phyloP scores from a whole-genome alignment of 37 sponge, comb jelly and placozoan genomes.

The Aphrocallistes beatrix region DNA sequence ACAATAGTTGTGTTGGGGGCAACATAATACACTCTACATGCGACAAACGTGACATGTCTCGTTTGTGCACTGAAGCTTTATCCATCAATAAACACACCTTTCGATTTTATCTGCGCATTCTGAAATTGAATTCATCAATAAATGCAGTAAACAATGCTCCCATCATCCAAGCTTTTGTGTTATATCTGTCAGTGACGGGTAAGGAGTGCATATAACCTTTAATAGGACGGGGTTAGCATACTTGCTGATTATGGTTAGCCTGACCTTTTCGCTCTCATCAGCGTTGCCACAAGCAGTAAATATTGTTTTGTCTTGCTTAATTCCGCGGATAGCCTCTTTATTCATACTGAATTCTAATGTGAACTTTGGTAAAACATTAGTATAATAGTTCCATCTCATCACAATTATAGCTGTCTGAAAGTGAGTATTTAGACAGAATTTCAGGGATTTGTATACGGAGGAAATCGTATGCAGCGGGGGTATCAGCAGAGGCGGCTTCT shows the following conservation, averaged over 20 bases:
- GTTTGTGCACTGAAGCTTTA: slow-evolving; percentile 16
- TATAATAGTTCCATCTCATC: background rate
- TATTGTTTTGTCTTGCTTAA: slow-evolving; percentile 18
- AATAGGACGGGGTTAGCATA: slow-evolving; percentile 7
- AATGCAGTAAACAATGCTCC: slow-evolving; percentile 13
- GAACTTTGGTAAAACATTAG: background rate
- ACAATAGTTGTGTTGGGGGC: slow-evolving; percentile 17
- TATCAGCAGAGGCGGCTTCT: slow-evolving; percentile 19
- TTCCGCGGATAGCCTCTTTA: slow-evolving; percentile 8
- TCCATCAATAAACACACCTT: slow-evolving; percentile 20
- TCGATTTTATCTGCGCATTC: slow-evolving; percentile 7
- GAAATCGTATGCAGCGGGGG: slow-evolving; percentile 1
- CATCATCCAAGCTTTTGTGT: slow-evolving; percentile 16
- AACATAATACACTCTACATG: slow-evolving; percentile 20
- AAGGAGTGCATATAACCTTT: background rate
- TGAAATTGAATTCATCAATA: background rate
- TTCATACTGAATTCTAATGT: background rate
- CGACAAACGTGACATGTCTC: slow-evolving; percentile 8
- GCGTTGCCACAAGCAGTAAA: slow-evolving; percentile 2
- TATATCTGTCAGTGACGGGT: slow-evolving; percentile 7
- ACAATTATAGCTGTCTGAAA: slow-evolving; percentile 12
- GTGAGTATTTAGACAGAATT: slow-evolving; percentile 18
- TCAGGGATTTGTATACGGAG: slow-evolving; percentile 19
- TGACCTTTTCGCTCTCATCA: slow-evolving; percentile 15
- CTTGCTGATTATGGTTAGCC: slow-evolving; percentile 1